Evolutionary conservation across 2,797 vertebrate species (phyloP).

Genomic region (Fistularia tabacaria): DNA sequence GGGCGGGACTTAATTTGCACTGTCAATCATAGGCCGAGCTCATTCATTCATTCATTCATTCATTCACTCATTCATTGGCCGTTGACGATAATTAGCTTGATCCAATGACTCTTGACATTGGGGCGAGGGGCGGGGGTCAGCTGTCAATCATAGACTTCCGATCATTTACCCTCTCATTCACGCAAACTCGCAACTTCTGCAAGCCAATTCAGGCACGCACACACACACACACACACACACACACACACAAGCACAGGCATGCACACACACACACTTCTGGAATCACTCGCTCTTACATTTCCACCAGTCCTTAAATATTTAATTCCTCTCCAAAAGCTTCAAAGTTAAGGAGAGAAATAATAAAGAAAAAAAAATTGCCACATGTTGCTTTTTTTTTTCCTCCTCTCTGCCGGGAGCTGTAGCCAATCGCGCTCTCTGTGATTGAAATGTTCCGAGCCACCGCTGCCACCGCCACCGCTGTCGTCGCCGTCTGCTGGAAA

Average conservation of each 20-base stretch:
- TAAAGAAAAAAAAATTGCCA: neutral
- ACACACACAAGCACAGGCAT: conserved; percentile 2
- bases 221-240: neutral
- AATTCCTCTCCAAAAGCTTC: conserved; percentile 34
- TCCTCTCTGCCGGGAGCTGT: conserved; percentile 21
- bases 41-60: no score
- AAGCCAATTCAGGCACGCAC: neutral
- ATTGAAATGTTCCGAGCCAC: conserved; percentile 21
- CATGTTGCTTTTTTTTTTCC: neutral
- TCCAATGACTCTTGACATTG: no score
- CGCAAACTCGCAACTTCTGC: no score
- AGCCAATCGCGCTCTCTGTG: conserved; percentile 3
- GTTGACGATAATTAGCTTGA: no score
- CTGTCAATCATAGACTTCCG: no score
- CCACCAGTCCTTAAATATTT: conserved; percentile 10
- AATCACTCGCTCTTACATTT: conserved; percentile 15
- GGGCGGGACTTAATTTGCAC: no score
- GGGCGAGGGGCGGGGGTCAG: no score
- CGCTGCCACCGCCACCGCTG: conserved; percentile 15
- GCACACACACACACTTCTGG: conserved; percentile 13
- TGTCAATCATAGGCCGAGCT: no score
- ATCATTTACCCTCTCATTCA: no score
- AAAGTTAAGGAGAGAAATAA: conserved; percentile 14
- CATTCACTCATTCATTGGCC: no score
- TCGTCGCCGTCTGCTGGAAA: conserved; percentile 26